Percentiles rank a stretch among this genome's conserved stretches.
These are phyloP conservation scores for Pseudomugil gertrudae DNA, from an alignment of 2,797 vertebrate species.

Conservation along the genomic window DNA sequence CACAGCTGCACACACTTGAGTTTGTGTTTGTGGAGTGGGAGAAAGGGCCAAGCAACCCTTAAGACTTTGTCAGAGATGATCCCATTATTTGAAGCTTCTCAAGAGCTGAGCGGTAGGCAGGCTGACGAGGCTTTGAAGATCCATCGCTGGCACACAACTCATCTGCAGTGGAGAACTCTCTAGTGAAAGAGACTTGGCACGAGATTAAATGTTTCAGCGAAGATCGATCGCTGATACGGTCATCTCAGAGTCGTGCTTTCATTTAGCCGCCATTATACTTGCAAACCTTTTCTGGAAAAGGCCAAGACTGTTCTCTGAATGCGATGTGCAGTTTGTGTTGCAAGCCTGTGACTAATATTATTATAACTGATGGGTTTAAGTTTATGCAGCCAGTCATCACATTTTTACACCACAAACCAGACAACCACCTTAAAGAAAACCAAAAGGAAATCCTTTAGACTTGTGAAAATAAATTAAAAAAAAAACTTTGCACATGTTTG, in stretches of 20 bases:
- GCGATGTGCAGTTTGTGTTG: not conserved
- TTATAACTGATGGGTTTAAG: not conserved
- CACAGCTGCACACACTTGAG: slow-evolving; percentile 82
- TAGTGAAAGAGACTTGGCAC: slow-evolving; percentile 46
- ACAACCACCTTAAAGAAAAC: not conserved
- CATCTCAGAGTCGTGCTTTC: slow-evolving; percentile 10
- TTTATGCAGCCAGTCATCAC: not conserved
- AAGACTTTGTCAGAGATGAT: slow-evolving; percentile 78
- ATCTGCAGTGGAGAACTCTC: slow-evolving; percentile 28
- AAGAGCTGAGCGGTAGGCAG: slow-evolving; percentile 48
- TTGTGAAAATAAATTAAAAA: not conserved
- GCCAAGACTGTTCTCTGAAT: not conserved
- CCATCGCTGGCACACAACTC: slow-evolving; percentile 46
- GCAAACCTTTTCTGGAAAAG: slow-evolving; percentile 5
- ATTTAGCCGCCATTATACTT: slow-evolving; percentile 3
- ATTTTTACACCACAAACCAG: not conserved
- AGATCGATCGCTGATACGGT: slow-evolving; percentile 24
- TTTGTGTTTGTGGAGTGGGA: slow-evolving; percentile 67
- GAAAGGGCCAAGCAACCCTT: slow-evolving; percentile 73
- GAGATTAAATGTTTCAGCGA: slow-evolving; percentile 61
- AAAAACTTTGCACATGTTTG: not conserved
- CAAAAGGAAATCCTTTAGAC: not conserved
- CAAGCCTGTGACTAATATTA: not conserved
- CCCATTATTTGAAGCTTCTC: slow-evolving; percentile 70
- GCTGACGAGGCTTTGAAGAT: slow-evolving; percentile 76